Conservation (phyloP, 2,888 invertebrate genomes). For the Sphaerophoria rueppellii region DNA sequence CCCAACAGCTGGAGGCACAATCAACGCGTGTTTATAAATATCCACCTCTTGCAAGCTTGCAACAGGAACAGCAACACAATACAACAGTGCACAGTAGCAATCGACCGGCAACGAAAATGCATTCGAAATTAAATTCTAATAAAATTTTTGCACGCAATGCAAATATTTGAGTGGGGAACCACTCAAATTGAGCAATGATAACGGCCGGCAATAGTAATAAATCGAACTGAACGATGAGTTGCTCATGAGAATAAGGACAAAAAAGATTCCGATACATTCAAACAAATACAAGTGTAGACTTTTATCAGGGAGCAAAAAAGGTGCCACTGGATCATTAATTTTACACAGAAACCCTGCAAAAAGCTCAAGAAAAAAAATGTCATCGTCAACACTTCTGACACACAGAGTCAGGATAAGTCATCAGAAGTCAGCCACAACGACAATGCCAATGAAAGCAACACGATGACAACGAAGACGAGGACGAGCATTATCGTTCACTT, state of each 20-base stretch:
- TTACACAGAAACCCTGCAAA: conserved; percentile 26
- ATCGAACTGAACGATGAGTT: conserved; percentile 50
- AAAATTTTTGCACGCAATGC: conserved; percentile 79
- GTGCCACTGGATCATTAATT: conserved; percentile 68
- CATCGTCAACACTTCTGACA: conserved; percentile 61
- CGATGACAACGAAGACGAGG: conserved; percentile 7
- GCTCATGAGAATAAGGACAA: conserved; percentile 4
- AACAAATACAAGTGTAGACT: neutral
- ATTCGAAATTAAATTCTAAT: conserved; percentile 77
- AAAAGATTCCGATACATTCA: conserved; percentile 19
- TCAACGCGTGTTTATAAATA: conserved; percentile 57
- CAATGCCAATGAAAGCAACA: neutral
- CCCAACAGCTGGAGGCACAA: conserved; percentile 54
- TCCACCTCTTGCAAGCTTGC: neutral
- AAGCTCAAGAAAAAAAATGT: conserved; percentile 45
- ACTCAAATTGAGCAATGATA: conserved; percentile 71
- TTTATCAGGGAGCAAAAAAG: conserved; percentile 30
- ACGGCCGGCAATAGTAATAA: conserved; percentile 49
- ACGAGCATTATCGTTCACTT: conserved; percentile 7
- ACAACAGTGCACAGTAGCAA: conserved; percentile 47
- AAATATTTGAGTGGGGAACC: conserved; percentile 70
- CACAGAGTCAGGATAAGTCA: conserved; percentile 55
- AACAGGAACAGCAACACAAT: neutral
- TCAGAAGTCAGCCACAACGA: conserved; percentile 43
- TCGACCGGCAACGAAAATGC: conserved; percentile 42